A percentile compares a stretch with the other conserved stretches of the same genome.
phyloP scores from a whole-genome alignment of 1,140 invertebrate genomes.

The Lethrus apterus region DNA sequence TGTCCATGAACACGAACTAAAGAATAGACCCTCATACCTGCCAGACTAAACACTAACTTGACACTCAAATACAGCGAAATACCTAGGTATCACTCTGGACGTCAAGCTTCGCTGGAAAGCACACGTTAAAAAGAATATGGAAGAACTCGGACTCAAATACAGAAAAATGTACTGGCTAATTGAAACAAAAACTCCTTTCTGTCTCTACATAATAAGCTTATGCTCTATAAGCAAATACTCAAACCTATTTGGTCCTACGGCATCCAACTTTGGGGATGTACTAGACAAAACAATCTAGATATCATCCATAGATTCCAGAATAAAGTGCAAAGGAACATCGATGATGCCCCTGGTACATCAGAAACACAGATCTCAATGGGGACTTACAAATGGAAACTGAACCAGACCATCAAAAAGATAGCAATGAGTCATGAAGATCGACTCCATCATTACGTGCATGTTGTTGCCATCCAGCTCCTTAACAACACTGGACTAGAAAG shows the following conservation, averaged over 20 bases:
- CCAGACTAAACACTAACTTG: too few species aligned
- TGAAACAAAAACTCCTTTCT: constrained; percentile 21
- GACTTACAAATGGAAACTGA: constrained; percentile 16
- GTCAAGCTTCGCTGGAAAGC: constrained; percentile 23
- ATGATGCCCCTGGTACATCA: constrained; percentile 23
- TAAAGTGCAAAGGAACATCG: constrained; percentile 22
- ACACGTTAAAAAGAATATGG: constrained; percentile 27
- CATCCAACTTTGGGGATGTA: constrained; percentile 21
- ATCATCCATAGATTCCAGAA: constrained; percentile 5
- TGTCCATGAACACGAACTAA: constrained; percentile 2
- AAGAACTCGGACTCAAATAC: constrained; percentile 23
- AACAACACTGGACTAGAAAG: constrained; percentile 6
- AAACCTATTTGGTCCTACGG: constrained; percentile 21
- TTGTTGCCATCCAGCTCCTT: constrained; percentile 12
- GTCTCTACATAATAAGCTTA: constrained; percentile 11
- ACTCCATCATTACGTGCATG: constrained; percentile 8
- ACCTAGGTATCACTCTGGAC: constrained; percentile 30
- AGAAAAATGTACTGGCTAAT: constrained; percentile 29
- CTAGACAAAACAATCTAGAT: not conserved
- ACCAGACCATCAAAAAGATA: constrained; percentile 16
- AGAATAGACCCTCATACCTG: not conserved
- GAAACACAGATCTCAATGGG: constrained; percentile 16
- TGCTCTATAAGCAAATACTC: too few species aligned
- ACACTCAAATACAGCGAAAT: constrained; percentile 19
- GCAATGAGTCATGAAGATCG: constrained; percentile 14